Percentiles rank a stretch among this genome's conserved stretches.
phyloP scores from a whole-genome alignment of 2,797 vertebrate genomes.

The Eupleurogrammus muticus region DNA sequence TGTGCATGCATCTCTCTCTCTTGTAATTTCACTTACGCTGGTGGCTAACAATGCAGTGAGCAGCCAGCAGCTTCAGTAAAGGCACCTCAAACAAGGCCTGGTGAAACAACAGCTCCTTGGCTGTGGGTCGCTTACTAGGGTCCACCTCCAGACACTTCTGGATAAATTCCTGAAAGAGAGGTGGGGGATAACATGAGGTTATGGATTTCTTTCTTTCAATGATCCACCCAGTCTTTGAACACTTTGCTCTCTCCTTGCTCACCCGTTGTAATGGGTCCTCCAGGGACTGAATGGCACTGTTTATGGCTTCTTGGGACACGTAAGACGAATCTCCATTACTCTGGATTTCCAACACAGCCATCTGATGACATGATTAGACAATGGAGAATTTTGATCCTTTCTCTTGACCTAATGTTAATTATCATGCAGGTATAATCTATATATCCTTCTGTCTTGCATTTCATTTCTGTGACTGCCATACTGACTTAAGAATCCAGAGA shows the following conservation, averaged over 20 bases:
- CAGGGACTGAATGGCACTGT: slow-evolving; percentile 95
- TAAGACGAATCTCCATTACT: slow-evolving; percentile 97
- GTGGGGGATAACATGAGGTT: not conserved
- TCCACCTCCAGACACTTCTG: slow-evolving; percentile 97
- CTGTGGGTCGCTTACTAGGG: slow-evolving; percentile 92
- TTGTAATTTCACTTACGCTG: slow-evolving; percentile 89
- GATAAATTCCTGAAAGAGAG: slow-evolving; percentile 91
- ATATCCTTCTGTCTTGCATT: not conserved
- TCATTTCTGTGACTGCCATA: not conserved
- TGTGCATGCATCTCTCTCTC: not conserved
- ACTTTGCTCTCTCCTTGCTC: not conserved
- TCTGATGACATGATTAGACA: slow-evolving; percentile 79
- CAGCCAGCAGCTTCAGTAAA: slow-evolving; percentile 94
- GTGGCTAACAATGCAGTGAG: slow-evolving; percentile 96
- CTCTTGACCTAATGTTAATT: not conserved
- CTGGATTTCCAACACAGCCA: slow-evolving; percentile 99
- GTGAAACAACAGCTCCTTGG: slow-evolving; percentile 95
- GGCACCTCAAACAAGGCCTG: slow-evolving; percentile 98
- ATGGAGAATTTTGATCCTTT: not conserved
- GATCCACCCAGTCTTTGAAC: not conserved
- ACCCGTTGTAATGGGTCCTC: slow-evolving; percentile 90
- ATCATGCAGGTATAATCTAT: not conserved
- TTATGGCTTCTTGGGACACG: slow-evolving; percentile 98
- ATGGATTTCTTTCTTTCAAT: not conserved
- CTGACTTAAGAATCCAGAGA: not conserved